Percentiles rank a stretch among this genome's conserved stretches.
These are phyloP conservation scores for Calephelis nemesis DNA, from an alignment of 1,140 invertebrate genomes.

Conservation along the genomic window DNA sequence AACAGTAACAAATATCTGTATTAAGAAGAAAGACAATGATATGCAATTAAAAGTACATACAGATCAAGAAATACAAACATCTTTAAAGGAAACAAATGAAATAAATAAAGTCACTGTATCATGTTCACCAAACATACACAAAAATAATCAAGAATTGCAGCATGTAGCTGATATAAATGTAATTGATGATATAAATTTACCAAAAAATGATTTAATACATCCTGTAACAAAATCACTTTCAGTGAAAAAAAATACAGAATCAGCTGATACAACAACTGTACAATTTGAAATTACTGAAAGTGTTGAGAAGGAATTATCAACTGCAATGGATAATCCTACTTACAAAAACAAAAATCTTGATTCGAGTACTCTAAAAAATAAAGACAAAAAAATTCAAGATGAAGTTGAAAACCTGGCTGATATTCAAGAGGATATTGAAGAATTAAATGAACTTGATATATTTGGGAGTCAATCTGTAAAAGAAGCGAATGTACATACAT, in stretches of 20 bases:
- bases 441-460: conserved; percentile 54
- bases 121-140: conserved; percentile 20
- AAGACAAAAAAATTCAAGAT: conserved; percentile 6
- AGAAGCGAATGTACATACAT: conserved; percentile 43
- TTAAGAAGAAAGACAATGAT: conserved; percentile 61
- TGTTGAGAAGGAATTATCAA: conserved; percentile 59
- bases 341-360: conserved; percentile 28
- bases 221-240: conserved; percentile 39
- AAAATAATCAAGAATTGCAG: conserved; percentile 13
- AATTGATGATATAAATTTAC: not conserved
- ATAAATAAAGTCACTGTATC: conserved; percentile 21
- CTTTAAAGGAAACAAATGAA: conserved; percentile 27
- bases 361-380: conserved; percentile 21
- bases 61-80: conserved; percentile 58
- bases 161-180: not conserved
- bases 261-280: conserved; percentile 57
- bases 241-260: conserved; percentile 59
- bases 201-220: conserved; percentile 9
- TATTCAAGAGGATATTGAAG: conserved; percentile 36
- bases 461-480: conserved; percentile 55
- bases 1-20: conserved; percentile 58
- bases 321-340: conserved; percentile 45
- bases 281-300: conserved; percentile 61
- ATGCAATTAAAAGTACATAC: conserved; percentile 51
- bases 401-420: conserved; percentile 22